Base-by-base conservation (phyloP, 2,888 invertebrate species). In the Drosophila lutescens region DNA sequence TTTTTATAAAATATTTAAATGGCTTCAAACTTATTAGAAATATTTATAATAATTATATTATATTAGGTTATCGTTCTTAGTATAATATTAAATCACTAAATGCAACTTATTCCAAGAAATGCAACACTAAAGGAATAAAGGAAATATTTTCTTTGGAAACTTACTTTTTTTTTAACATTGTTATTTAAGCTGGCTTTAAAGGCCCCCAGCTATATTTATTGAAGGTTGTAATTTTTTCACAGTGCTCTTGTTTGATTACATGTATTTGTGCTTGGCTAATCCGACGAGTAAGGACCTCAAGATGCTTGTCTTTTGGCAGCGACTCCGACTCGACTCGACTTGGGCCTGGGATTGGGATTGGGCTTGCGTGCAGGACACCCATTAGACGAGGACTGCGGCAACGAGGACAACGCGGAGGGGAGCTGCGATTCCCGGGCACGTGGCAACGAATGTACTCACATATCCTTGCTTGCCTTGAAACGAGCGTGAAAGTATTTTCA, bases 401-500 rank as follows among this genome's bases (percentile, higher is more conserved):
- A 49, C 68, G 59, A 70, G 69, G 63, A 70, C 70, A 65, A 32
- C 40, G 40, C 26, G 57, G 46, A n/a, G 13, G 62, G 34, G 62
- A 49, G 30, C n/a, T 46, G 46, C 68, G 56, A 34, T 17, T 38
- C 34, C n/a, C 32, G 69, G 74, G 71, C 81, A 84, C 80, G 85
- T 72, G 72, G 72, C 72, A 51, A 13, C 61, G 55, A 59, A 54
- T 74, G 54, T 87, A 69, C 79, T 56, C 81, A 67, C 77, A 81
- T 78, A 58, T 53, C 50, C 72, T 49, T 56, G 63, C 65, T 57
- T 63, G 70, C 82, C 86, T 83, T 76, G 84, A 86, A 82, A 86
- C 84, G 85, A 84, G 88, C 88, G 88, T 84, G 83, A 84, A 84
- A 84, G 85, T 86, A 84, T 88, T 86, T 76, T 70, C 78, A 69